phyloP scores from a whole-genome alignment of 2,797 vertebrate genomes.

The Poecilia velifera region DNA sequence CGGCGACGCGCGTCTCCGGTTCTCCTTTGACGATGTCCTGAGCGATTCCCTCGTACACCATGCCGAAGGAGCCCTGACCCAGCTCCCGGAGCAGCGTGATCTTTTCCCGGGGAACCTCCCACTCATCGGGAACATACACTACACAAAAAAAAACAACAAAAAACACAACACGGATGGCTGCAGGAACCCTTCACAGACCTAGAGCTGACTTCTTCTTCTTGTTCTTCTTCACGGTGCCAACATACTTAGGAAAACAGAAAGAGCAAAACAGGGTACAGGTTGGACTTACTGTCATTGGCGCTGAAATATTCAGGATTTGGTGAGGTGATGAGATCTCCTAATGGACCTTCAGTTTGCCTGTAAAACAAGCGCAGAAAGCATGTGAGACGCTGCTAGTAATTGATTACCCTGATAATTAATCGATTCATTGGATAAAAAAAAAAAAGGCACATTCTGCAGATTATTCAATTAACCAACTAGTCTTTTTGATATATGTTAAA shows the following conservation, averaged over 20 bases:
- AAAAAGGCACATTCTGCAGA: too few species aligned
- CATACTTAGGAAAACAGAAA: neutral
- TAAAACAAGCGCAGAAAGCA: conserved; percentile 26
- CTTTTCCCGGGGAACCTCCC: conserved; percentile 96
- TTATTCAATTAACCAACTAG: too few species aligned
- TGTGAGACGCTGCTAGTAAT: conserved; percentile 2
- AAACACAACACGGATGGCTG: neutral
- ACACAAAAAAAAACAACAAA: conserved; percentile 1
- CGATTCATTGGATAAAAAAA: too few species aligned
- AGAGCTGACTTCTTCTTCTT: neutral
- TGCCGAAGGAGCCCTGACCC: conserved; percentile 97
- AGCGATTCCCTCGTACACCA: conserved; percentile 96
- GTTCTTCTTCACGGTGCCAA: neutral
- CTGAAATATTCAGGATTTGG: conserved; percentile 98
- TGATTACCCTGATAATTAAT: too few species aligned
- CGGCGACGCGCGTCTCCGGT: conserved; percentile 88
- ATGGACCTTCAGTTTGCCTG: conserved; percentile 93
- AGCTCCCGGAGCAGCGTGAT: conserved; percentile 90
- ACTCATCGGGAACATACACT: conserved; percentile 96
- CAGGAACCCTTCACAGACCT: neutral
- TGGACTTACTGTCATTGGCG: conserved; percentile 89
- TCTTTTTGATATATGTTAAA: too few species aligned
- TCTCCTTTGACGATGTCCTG: conserved; percentile 95
- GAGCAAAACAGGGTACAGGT: neutral
- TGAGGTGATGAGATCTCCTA: conserved; percentile 93